phyloP scores from a whole-genome alignment of 2,113 vertebrate species.

The Brevimyrus niger region DNA sequence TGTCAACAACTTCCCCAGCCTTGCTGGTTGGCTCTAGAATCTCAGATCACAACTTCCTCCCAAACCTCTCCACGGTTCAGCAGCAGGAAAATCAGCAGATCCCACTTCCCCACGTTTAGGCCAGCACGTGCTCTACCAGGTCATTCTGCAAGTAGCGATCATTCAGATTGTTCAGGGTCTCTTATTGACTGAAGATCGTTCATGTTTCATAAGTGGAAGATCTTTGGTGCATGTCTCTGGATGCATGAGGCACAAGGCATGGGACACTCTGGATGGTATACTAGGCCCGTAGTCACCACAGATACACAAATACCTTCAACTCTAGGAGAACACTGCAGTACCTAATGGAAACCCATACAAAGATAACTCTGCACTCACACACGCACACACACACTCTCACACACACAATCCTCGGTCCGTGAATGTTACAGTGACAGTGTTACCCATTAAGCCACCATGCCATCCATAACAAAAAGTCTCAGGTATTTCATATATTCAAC shows the following conservation, averaged over 20 bases:
- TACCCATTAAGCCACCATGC: background rate
- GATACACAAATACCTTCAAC: background rate
- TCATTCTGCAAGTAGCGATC: background rate
- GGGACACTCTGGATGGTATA: background rate
- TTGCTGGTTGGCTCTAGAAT: background rate
- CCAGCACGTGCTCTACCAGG: background rate
- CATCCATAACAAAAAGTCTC: background rate
- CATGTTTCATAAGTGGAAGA: background rate
- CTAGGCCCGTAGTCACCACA: background rate
- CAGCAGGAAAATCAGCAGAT: background rate
- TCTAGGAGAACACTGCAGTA: background rate
- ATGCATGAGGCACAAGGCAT: background rate
- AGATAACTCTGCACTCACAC: background rate
- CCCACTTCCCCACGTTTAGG: background rate
- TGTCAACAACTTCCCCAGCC: background rate
- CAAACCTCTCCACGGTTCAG: background rate
- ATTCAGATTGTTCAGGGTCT: background rate
- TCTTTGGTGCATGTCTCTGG: background rate
- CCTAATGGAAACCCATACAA: background rate
- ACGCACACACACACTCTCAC: background rate
- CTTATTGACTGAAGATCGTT: background rate
- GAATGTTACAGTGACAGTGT: background rate
- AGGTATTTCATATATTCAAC: background rate
- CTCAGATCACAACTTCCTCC: background rate
- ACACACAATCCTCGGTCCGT: background rate